Evolutionary conservation across 2,888 invertebrate genomes (phyloP).

Genomic region (Scaptomyza caliginosa): DNA sequence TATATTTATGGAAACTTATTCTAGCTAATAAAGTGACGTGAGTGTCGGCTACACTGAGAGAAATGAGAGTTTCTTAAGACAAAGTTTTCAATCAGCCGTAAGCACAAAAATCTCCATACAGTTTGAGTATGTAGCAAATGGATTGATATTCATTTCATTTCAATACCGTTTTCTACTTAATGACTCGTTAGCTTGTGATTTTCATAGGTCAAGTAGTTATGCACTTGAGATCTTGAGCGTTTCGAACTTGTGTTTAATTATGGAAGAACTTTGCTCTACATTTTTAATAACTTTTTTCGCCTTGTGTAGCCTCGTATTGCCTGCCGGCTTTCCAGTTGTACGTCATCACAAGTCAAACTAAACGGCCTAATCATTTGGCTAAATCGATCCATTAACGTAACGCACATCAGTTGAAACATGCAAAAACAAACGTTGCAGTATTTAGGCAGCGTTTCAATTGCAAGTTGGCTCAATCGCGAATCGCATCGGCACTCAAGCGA

Average conservation of each 20-base stretch:
- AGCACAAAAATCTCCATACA: background rate
- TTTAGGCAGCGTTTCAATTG: slow-evolving; percentile 7
- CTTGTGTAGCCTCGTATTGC: background rate
- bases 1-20: slow-evolving; percentile 69
- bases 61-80: background rate
- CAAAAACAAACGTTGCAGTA: slow-evolving; percentile 12
- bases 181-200: background rate
- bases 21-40: slow-evolving; percentile 57
- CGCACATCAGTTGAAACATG: slow-evolving; percentile 28
- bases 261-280: background rate
- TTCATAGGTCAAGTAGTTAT: background rate
- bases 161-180: background rate
- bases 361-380: slow-evolving; percentile 6
- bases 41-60: slow-evolving; percentile 12
- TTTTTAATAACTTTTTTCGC: background rate
- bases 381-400: slow-evolving; percentile 54
- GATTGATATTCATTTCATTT: background rate
- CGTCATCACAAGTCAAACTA: slow-evolving; percentile 35
- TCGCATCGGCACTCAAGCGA: no score
- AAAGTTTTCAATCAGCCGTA: background rate
- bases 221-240: background rate
- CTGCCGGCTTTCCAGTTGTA: slow-evolving; percentile 7
- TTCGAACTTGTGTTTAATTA: no score
- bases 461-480: slow-evolving; percentile 2
- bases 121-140: background rate